Percentiles rank a stretch among this genome's conserved stretches.
Conservation (phyloP, 2,113 vertebrate genomes). For the Prunella himalayana region DNA sequence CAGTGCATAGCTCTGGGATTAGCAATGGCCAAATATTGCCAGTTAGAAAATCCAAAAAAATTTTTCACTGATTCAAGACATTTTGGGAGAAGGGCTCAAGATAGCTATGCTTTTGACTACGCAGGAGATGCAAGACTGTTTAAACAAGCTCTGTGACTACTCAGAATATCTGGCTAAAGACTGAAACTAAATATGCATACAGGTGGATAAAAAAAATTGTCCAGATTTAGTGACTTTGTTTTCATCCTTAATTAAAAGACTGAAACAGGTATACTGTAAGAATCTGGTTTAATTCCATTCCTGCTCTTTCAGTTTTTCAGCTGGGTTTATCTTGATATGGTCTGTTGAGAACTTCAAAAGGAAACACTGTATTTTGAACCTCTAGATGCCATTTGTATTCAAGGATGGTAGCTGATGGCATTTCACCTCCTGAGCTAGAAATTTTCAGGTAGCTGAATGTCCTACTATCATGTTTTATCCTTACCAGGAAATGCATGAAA, state of each 20-base stretch:
- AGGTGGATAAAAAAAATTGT: conserved; percentile 27
- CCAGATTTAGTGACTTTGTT: not conserved
- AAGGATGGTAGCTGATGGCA: not conserved
- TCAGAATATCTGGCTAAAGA: not conserved
- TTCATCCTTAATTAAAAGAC: not conserved
- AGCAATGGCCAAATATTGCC: not conserved
- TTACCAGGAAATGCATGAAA: not conserved
- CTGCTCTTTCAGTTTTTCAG: not conserved
- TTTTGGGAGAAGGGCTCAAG: not conserved
- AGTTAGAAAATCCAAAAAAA: not conserved
- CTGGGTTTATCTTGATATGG: not conserved
- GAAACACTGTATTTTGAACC: not conserved
- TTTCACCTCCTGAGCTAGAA: not conserved
- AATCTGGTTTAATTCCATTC: not conserved
- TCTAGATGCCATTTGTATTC: not conserved
- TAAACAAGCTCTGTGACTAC: not conserved
- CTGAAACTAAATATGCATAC: not conserved
- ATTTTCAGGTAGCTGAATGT: not conserved
- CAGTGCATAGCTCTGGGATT: not conserved
- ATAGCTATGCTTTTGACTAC: not conserved
- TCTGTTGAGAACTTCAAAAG: not conserved
- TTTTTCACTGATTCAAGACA: not conserved
- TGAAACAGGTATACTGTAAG: not conserved
- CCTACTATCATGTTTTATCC: not conserved
- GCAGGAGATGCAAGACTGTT: not conserved